Percentiles rank a stretch among this genome's conserved stretches.
Conservation (phyloP, 1,140 invertebrate genomes). For the Penaeus vannamei region DNA sequence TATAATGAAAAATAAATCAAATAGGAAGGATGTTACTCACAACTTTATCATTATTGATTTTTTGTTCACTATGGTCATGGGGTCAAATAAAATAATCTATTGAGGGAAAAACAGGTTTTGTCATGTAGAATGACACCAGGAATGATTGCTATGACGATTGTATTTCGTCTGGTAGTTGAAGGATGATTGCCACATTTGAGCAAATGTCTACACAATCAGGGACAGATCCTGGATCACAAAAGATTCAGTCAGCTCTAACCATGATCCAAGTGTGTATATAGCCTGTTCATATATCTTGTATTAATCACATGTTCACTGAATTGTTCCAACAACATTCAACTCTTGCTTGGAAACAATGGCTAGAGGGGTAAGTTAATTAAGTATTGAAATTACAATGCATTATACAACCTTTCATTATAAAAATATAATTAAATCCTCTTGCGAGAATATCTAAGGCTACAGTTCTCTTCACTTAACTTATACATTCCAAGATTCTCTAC, state of each 20-base stretch:
- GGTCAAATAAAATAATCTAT: not conserved
- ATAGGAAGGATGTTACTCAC: too few relatives aligned
- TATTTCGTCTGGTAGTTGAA: constrained; percentile 22
- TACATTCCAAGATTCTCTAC: not conserved
- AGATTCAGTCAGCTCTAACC: not conserved
- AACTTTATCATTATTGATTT: too few relatives aligned
- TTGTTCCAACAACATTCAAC: too few relatives aligned
- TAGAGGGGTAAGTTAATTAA: too few relatives aligned
- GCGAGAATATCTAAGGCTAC: too few relatives aligned
- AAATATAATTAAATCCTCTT: too few relatives aligned
- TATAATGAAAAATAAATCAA: too few relatives aligned
- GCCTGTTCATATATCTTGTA: not conserved
- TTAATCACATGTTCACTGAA: not conserved
- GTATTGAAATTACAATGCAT: too few relatives aligned
- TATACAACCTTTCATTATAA: too few relatives aligned
- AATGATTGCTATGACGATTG: constrained; percentile 39
- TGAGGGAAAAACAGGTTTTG: not conserved
- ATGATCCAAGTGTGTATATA: constrained; percentile 9
- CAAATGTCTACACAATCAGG: constrained; percentile 34
- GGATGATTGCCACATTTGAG: constrained; percentile 37
- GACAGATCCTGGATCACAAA: constrained; percentile 25
- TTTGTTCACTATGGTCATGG: too few relatives aligned
- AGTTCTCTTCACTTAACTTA: not conserved
- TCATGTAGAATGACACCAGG: constrained; percentile 2
- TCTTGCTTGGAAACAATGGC: too few relatives aligned